Percentiles rank a stretch among this genome's conserved stretches.
Evolutionary conservation across 2,888 invertebrate genomes (phyloP).

Genomic region (Palloptera scutellata): DNA sequence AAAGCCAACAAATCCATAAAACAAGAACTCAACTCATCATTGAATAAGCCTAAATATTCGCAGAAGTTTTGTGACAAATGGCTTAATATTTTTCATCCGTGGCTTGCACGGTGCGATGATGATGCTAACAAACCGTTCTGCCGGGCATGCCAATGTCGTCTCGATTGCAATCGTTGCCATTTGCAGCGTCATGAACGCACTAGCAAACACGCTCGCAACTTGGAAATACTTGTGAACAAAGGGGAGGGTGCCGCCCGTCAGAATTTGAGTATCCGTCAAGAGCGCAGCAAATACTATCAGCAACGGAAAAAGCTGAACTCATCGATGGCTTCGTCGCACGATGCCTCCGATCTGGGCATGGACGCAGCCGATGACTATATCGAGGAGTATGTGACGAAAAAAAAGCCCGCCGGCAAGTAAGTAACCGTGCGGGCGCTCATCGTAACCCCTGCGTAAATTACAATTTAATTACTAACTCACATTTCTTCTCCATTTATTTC

Average conservation of each 20-base stretch:
- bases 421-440: not conserved
- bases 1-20: constrained; percentile 43
- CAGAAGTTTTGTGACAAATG: constrained; percentile 60
- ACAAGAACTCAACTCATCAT: constrained; percentile 34
- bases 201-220: constrained; percentile 56
- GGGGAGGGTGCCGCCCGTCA: constrained; percentile 53
- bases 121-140: constrained; percentile 59
- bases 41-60: constrained; percentile 51
- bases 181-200: constrained; percentile 57
- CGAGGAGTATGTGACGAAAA: constrained; percentile 36
- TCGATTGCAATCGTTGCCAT: constrained; percentile 61
- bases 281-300: constrained; percentile 56
- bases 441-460: not conserved
- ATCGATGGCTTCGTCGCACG: constrained; percentile 39
- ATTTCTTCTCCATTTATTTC: not conserved
- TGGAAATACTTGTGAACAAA: constrained; percentile 52
- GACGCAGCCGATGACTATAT: constrained; percentile 38
- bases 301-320: constrained; percentile 46
- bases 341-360: constrained; percentile 40
- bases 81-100: constrained; percentile 58
- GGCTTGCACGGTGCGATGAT: constrained; percentile 51
- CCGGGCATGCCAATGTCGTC: constrained; percentile 54
- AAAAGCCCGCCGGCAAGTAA: constrained; percentile 23
- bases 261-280: constrained; percentile 54
- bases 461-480: not conserved